phyloP scores from a whole-genome alignment of 2,888 invertebrate species.

The Mythimna loreyi region DNA sequence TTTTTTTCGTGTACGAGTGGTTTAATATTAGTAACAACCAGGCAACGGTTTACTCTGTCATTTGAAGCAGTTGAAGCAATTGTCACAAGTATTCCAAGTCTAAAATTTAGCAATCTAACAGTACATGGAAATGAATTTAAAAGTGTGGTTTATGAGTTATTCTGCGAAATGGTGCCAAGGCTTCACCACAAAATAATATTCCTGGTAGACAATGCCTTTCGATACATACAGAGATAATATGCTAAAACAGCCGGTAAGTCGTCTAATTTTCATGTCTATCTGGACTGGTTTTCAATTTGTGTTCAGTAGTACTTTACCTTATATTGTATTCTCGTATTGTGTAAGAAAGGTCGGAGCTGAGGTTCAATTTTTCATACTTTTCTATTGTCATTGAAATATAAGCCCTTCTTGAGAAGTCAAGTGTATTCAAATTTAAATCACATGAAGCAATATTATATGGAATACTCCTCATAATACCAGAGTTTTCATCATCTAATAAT shows the following conservation, averaged over 20 bases:
- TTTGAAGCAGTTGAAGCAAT: not conserved
- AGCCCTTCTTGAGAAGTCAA: conserved; percentile 1
- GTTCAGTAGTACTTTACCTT: conserved; percentile 18
- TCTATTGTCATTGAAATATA: conserved; percentile 23
- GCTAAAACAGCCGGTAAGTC: conserved; percentile 54
- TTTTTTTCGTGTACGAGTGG: not conserved
- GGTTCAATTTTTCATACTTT: not conserved
- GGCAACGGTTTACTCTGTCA: not conserved
- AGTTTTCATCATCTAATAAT: conserved; percentile 27
- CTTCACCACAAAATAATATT: conserved; percentile 47
- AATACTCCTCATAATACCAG: not conserved
- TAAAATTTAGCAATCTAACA: conserved; percentile 29
- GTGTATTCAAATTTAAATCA: conserved; percentile 33
- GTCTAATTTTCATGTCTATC: conserved; percentile 63
- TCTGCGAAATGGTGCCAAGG: conserved; percentile 52
- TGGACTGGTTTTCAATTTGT: conserved; percentile 53
- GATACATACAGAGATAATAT: conserved; percentile 61
- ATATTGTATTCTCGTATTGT: conserved; percentile 27
- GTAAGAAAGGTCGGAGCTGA: conserved; percentile 13
- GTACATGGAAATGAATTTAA: conserved; percentile 48
- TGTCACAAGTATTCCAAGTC: conserved; percentile 16
- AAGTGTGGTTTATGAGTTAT: conserved; percentile 41
- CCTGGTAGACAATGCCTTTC: conserved; percentile 56
- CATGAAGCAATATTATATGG: conserved; percentile 13
- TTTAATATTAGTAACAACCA: not conserved